Evolutionary conservation across 2,113 vertebrate genomes (phyloP).

Genomic region (Corythoichthys haematopterus): DNA sequence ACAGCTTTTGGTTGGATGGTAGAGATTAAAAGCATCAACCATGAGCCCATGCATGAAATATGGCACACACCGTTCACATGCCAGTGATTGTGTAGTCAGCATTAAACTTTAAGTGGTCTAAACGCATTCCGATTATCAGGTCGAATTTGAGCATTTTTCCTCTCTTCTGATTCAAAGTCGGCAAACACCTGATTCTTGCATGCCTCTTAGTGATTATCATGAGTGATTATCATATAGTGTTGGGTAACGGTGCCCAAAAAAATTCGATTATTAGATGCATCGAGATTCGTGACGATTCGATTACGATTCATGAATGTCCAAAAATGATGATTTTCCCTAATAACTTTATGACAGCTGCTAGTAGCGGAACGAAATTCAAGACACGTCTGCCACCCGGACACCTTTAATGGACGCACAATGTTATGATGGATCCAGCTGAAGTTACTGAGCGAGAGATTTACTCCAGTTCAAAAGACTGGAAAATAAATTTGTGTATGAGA

Average conservation of each 20-base stretch:
- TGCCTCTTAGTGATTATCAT: neutral
- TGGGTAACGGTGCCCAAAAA: neutral
- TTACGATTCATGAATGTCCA: no score
- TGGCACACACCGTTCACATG: constrained; percentile 34
- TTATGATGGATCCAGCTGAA: no score
- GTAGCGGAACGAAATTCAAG: no score
- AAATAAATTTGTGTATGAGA: no score
- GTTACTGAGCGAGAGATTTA: no score
- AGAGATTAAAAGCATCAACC: constrained; percentile 16
- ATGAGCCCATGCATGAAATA: constrained; percentile 26
- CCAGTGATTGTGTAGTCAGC: constrained; percentile 52
- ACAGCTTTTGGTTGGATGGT: constrained; percentile 7
- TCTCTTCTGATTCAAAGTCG: neutral
- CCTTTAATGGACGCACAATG: no score
- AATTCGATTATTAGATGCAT: no score
- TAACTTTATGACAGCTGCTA: no score
- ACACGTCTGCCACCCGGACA: no score
- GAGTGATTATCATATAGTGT: neutral
- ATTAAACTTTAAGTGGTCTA: constrained; percentile 2
- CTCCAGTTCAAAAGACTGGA: no score
- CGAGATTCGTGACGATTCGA: no score
- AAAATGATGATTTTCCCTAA: no score
- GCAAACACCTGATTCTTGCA: neutral
- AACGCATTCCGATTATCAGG: neutral
- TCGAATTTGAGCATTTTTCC: neutral